Evolutionary conservation across 2,888 invertebrate genomes (phyloP), one percentile per base, ranked within the genome.

Genomic region (Neoitamus cyanurus): DNA sequence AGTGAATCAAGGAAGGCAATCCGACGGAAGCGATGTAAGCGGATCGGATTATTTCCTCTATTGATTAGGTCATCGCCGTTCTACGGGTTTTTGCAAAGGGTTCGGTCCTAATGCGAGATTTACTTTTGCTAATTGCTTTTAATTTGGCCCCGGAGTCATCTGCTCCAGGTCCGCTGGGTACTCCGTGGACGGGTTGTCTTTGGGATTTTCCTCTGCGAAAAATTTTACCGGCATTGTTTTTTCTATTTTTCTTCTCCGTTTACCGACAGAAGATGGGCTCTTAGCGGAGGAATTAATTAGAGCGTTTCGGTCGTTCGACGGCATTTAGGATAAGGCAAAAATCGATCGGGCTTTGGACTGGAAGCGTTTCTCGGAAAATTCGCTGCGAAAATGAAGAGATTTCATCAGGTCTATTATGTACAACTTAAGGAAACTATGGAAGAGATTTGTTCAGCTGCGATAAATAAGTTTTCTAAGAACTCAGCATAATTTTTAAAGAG

Each of bases 91-190:
- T 46, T 78, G 42, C 31, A n/a, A 6, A 42, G 42, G 28, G 11
- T 13, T 46, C 28, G 30, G 42, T 30, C 46, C 48, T 78, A 78
- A 78, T 78, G 28, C 30, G 46, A 78, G 42, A 78, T 78, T 78
- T 46, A 48, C 78, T 78, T 48, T 70, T 42, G 30, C 78, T 78
- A 78, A 78, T 78, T 78, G 78, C 78, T 48, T 48, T 78, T 78
- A 78, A 78, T 78, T 78, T 78, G 31, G 28, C 31, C 48, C 46
- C 15, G 3, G 48, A 48, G 42, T 48, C 48, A 25, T 36, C 31
- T 48, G 31, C 28, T 48, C 15, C 75, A 25, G 58, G 58, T 58
- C 20, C 58, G 25, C 58, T 58, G 58, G 15, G 20, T 6, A 1
- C 6, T 58, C n/a, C 15, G 72, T n/a, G 72, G n/a, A 34, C 2